These are phyloP conservation scores for Apostichopus californicus DNA, from an alignment of 35 echinoderm and acorn worm genomes.

Conservation along the genomic window DNA sequence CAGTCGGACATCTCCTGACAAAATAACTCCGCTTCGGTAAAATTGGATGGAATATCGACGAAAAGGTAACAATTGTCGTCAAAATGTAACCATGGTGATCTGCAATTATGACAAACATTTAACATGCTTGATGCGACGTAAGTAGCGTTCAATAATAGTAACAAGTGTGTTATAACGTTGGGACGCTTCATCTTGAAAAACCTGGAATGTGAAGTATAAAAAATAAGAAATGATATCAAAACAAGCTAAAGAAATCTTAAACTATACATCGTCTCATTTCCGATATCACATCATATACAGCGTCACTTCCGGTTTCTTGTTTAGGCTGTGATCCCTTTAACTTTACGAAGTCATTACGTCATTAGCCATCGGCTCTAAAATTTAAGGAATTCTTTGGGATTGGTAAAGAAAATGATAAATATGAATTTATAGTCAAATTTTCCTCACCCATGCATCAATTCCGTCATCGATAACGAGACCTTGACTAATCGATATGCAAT, in stretches of 20 bases:
- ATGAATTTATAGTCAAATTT: too few relatives aligned
- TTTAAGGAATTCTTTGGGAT: too few relatives aligned
- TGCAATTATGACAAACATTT: background rate
- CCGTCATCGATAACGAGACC: too few relatives aligned
- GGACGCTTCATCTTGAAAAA: background rate
- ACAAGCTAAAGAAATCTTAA: background rate
- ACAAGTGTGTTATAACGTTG: background rate
- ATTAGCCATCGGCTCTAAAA: too few relatives aligned
- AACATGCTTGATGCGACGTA: background rate
- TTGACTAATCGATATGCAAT: too few relatives aligned
- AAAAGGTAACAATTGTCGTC: conserved; percentile 41
- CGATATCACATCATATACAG: background rate
- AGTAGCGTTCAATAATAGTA: background rate
- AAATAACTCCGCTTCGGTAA: conserved; percentile 18
- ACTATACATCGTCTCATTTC: background rate
- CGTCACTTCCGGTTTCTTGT: too few relatives aligned
- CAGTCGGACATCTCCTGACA: conserved; percentile 22
- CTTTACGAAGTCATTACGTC: too few relatives aligned
- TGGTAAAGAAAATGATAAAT: too few relatives aligned
- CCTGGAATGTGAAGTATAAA: background rate
- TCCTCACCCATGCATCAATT: too few relatives aligned
- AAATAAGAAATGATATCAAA: background rate
- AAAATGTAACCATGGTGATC: conserved; percentile 22
- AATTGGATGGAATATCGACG: conserved; percentile 24
- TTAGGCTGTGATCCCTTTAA: too few relatives aligned